Base-by-base conservation (phyloP, 2,888 invertebrate genomes). In the Coecobrya sp. region DNA sequence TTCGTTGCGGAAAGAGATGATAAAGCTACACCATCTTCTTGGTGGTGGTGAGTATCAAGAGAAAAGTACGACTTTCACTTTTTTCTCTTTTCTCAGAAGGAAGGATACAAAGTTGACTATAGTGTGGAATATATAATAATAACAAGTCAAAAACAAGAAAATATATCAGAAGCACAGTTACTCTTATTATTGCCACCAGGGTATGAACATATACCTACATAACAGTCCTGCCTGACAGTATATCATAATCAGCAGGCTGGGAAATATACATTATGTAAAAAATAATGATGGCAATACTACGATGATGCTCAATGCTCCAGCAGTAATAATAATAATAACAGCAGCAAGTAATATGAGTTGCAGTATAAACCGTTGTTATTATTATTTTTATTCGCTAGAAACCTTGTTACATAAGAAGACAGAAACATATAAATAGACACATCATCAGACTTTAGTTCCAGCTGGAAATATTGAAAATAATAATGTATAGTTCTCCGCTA, bases 51-150 rank as follows among this genome's bases (percentile, higher is more conserved):
- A 27, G 68, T 49, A 85, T 65, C 10, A 16, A 13, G 86, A 76
- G 45, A 52, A 79, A 87, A 87, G 73, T 73, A 73, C 86, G 73
- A 87, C 76, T 87, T 73, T 87, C 76, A 76, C 76, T 52, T 59
- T 87, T 76, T 87, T 79, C 49, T 45, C 45, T 45, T n/a, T 22
- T 45, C 49, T 19, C 19, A 7, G 3, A 73, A 8, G 19, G 19
- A n/a, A 73, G n/a, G 73, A 36, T 42, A 73, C 73, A 73, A 42
- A 42, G 73, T 11, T 73, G 73, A 16, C 73, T 36, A 16, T 0
- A 70, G 30, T 42, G 73, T 42, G 36, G 42, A 19, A 73, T 73
- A 36, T 73, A 73, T 19, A 19, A 73, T 45, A 52, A 52, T 11
- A 52, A 36, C 2, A 73, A 65, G 65, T 27, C 73, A 73, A 22